These are phyloP conservation scores for Gryllus bimaculatus DNA, from an alignment of 1,140 invertebrate species.

Conservation along the genomic window DNA sequence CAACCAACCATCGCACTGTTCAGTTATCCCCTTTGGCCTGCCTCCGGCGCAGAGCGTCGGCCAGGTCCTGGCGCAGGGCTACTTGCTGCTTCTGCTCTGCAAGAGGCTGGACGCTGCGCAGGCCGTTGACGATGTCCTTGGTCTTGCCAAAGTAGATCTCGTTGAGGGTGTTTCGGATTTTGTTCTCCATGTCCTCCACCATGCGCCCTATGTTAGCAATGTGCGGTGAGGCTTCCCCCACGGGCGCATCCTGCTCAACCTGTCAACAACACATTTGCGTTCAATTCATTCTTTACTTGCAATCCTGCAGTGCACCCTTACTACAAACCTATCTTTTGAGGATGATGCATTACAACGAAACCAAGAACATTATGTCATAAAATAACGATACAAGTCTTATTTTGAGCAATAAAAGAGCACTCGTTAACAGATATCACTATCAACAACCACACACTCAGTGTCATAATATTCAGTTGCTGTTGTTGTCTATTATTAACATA, in stretches of 20 bases:
- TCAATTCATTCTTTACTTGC: neutral
- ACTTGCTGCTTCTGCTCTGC: slow-evolving; percentile 74
- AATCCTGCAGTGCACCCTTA: no score
- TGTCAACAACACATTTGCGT: slow-evolving; percentile 32
- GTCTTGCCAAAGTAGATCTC: slow-evolving; percentile 99
- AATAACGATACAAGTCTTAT: no score
- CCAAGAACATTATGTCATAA: no score
- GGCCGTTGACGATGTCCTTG: slow-evolving; percentile 95
- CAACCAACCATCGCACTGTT: neutral
- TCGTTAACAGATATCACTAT: no score
- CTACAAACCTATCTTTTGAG: no score
- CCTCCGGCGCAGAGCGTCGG: slow-evolving; percentile 66
- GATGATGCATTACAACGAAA: no score
- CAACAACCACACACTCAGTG: no score
- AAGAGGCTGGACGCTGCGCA: slow-evolving; percentile 78
- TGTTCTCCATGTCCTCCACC: slow-evolving; percentile 99
- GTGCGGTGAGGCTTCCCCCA: slow-evolving; percentile 89
- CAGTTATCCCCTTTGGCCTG: slow-evolving; percentile 44
- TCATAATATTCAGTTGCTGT: no score
- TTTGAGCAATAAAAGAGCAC: no score
- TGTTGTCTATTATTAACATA: no score
- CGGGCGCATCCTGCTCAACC: slow-evolving; percentile 81
- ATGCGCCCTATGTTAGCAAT: slow-evolving; percentile 96
- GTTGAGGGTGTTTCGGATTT: slow-evolving; percentile 95
- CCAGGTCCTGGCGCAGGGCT: slow-evolving; percentile 77